Percentiles rank a stretch among this genome's conserved stretches.
phyloP scores from a whole-genome alignment of 1,140 invertebrate species.

The Doryteuthis pealeii region DNA sequence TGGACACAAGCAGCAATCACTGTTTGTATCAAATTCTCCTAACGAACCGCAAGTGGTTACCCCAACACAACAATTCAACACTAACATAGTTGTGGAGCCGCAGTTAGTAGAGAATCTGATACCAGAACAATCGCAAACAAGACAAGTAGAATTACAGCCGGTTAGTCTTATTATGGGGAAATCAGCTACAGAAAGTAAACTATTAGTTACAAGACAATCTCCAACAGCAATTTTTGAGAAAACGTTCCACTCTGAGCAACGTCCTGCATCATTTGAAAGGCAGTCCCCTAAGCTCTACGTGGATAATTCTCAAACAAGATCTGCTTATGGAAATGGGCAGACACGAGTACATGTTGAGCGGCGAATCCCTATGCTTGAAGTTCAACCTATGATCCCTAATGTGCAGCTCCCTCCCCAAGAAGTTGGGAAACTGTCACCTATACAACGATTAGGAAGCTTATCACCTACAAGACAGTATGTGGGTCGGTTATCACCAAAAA shows the following conservation, averaged over 20 bases:
- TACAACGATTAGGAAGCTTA: not conserved
- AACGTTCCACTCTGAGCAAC: not conserved
- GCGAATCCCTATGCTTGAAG: not conserved
- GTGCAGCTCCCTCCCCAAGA: not conserved
- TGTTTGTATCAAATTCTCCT: not conserved
- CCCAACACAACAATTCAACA: not conserved
- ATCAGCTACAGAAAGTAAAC: not conserved
- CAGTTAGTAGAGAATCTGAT: not conserved
- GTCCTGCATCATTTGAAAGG: not conserved
- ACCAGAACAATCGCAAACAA: not conserved
- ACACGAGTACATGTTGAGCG: not conserved
- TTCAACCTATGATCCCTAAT: constrained; percentile 6
- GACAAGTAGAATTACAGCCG: not conserved
- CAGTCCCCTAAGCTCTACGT: not conserved
- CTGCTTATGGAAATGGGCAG: not conserved
- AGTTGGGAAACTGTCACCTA: not conserved
- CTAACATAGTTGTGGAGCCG: not conserved
- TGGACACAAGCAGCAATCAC: not conserved
- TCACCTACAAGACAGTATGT: not conserved
- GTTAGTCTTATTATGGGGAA: not conserved
- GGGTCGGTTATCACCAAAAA: not conserved
- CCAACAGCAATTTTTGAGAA: not conserved
- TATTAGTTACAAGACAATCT: not conserved
- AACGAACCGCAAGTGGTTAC: not conserved
- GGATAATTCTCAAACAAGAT: not conserved